These are phyloP conservation scores for Spicauda simplicius DNA, from an alignment of 2,888 invertebrate species.

Conservation along the genomic window DNA sequence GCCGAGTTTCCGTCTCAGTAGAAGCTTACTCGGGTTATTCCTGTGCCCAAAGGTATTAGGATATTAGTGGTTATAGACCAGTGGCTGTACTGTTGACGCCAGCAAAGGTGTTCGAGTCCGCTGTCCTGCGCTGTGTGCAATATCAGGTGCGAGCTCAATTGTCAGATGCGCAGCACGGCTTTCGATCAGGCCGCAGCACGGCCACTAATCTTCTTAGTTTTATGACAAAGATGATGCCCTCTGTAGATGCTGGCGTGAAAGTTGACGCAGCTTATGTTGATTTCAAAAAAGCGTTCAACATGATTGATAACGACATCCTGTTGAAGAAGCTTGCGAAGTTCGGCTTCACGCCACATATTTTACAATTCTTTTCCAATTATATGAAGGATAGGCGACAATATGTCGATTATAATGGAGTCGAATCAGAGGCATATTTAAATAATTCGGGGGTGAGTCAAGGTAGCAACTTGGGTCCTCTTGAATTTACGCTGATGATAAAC, in stretches of 20 bases:
- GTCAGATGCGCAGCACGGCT: slow-evolving; percentile 36
- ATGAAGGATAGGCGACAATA: slow-evolving; percentile 15
- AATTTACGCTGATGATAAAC: slow-evolving; percentile 35
- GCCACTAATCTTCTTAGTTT: slow-evolving; percentile 17
- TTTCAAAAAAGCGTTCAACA: slow-evolving; percentile 37
- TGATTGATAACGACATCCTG: slow-evolving; percentile 36
- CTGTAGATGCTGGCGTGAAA: slow-evolving; percentile 33
- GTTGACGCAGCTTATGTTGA: slow-evolving; percentile 39
- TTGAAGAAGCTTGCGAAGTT: slow-evolving; percentile 28
- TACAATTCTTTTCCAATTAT: slow-evolving; percentile 16
- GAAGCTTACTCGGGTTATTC: slow-evolving; percentile 24
- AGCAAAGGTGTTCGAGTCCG: too few relatives aligned
- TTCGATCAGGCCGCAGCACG: slow-evolving; percentile 26
- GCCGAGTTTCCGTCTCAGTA: slow-evolving; percentile 11
- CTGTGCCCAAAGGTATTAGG: slow-evolving; percentile 27
- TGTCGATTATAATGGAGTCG: slow-evolving; percentile 24
- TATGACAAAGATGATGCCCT: slow-evolving; percentile 6
- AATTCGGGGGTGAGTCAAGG: slow-evolving; percentile 37
- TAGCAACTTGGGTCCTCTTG: slow-evolving; percentile 32
- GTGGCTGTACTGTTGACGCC: slow-evolving; percentile 29
- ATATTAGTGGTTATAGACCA: slow-evolving; percentile 31
- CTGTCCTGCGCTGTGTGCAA: slow-evolving; percentile 9
- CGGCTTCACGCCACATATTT: slow-evolving; percentile 23
- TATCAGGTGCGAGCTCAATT: slow-evolving; percentile 24
- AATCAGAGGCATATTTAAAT: slow-evolving; percentile 31